A percentile compares a stretch with the other conserved stretches of the same genome.
These are phyloP conservation scores for Theonella swinhoei DNA, from an alignment of 37 sponge, comb jelly and placozoan genomes.

Conservation along the genomic window DNA sequence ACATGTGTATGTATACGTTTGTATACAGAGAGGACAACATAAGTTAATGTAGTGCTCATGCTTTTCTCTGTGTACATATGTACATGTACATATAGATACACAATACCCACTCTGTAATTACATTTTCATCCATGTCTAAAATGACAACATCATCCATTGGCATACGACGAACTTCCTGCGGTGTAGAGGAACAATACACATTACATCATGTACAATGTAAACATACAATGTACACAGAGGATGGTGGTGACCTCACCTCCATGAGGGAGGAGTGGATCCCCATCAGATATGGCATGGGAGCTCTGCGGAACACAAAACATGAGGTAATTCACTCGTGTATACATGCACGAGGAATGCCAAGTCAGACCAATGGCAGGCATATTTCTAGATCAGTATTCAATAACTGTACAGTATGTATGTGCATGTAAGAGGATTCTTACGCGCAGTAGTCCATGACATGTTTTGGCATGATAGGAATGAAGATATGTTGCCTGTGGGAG, in stretches of 20 bases:
- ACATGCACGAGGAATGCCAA: no score
- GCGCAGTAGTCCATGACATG: conserved; percentile 87
- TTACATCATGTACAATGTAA: no score
- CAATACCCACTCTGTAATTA: neutral
- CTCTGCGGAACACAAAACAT: conserved; percentile 40
- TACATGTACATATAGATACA: neutral
- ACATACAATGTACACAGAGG: no score
- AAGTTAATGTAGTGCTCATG: no score
- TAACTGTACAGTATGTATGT: neutral
- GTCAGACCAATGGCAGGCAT: no score
- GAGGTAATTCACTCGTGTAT: no score
- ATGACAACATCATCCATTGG: conserved; percentile 83
- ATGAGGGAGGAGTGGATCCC: conserved; percentile 91
- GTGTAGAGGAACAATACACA: neutral
- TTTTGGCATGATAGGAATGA: conserved; percentile 80
- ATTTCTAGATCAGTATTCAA: no score
- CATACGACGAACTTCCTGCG: conserved; percentile 27
- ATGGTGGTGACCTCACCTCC: conserved; percentile 88
- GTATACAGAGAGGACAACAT: no score
- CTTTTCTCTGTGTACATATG: no score
- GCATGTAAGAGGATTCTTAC: conserved; percentile 39
- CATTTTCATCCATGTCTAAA: conserved; percentile 76
- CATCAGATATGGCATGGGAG: conserved; percentile 96
- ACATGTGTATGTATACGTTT: no score
- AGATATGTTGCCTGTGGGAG: conserved; percentile 83